Base-by-base conservation (phyloP, 2,797 vertebrate species). In the Pipistrellus kuhlii region DNA sequence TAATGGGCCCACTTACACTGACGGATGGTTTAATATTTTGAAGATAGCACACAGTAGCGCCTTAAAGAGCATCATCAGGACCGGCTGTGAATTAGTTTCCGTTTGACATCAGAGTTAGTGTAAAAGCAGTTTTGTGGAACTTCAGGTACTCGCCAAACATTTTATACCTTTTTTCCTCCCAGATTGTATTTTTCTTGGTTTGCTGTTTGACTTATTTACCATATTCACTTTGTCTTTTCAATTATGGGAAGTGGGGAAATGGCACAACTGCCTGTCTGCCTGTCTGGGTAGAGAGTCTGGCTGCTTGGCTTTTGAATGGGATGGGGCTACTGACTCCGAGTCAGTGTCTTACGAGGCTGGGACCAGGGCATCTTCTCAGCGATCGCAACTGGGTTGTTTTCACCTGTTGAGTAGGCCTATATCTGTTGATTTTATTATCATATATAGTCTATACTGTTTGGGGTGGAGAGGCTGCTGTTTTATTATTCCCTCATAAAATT, bases 11-110 rank as follows among this genome's bases (percentile, higher is more conserved):
- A 57, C 94, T 94, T 92, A 73, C 44, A 68, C 4, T 94, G 95
- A 95, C 87, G 85, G 86, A 73, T 91, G 87, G 78, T 76, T 69
- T 96, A 68, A 76, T 95, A 86, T 93, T 96, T 90, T 91, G 92
- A 96, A 88, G 92, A 85, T 71, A 35, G 44, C 88, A 88, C 30
- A 85, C 55, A 80, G 73, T 81, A 77, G 72, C 57, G 25, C 75
- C 93, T 95, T 87, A 30, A 76, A 82, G 88, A 88, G 64, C 93
- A 91, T 88, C 51, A 82, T 85, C 57, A 69, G 78, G 57, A 73
- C 96, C 91, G 94, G 71, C 48, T 84, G 66, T 69, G 90, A 64
- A 57, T 93, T 71, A 48, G 55, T 72, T 57, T 21, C 25, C 25
- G 51, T 59, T 93, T 25, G 8, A 5, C 38, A 48, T 85, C 71